Evolutionary conservation across 2,113 vertebrate genomes (phyloP), one percentile per base, ranked within the genome.

Genomic region (Xiphias gladius): DNA sequence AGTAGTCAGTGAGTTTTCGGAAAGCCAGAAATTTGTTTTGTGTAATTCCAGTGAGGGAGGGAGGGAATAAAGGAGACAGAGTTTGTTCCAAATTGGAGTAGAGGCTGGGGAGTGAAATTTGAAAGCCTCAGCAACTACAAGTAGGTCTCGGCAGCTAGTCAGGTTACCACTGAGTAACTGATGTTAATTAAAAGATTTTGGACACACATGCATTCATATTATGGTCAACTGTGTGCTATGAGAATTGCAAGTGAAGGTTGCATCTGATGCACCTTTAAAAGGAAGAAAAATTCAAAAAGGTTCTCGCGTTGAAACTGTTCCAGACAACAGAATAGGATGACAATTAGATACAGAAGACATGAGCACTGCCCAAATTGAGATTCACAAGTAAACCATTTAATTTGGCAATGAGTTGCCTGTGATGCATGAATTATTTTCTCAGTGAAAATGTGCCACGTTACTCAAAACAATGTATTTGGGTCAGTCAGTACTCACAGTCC

Each of bases 401-500:
- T 83, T 80, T 91, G 81, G 82, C 72, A 64, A 9, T 9, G 57
- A 67, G 61, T 43, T 39, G 54, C 64, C 76, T 24, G 26, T 75
- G 63, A 82, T 66, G 76, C 73, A 73, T 80, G 74, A 83, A 71
- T 87, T 84, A 72, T 63, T 88, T 86, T 80, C 75, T 57, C 80
- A 12, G 85, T 73, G 73, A 84, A 88, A 88, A 89, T 86, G 73
- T 87, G 82, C 83, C 84, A 76, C 86, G 59, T 77, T 76, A 52
- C 64, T 86, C 86, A 88, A 85, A 91, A 88, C 85, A 84, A 76
- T 86, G 87, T 89, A 92, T 91, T 87, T 91, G 84, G 90, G 90
- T 93, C 93, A 92, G 75, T 86, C 80, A 30, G 85, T 68, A 57
- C 82, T 86, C 28, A 4, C 80, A 76, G 83, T 77, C 82, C 86